phyloP scores from a whole-genome alignment of 2,888 invertebrate species.

The Camponotus fellah region DNA sequence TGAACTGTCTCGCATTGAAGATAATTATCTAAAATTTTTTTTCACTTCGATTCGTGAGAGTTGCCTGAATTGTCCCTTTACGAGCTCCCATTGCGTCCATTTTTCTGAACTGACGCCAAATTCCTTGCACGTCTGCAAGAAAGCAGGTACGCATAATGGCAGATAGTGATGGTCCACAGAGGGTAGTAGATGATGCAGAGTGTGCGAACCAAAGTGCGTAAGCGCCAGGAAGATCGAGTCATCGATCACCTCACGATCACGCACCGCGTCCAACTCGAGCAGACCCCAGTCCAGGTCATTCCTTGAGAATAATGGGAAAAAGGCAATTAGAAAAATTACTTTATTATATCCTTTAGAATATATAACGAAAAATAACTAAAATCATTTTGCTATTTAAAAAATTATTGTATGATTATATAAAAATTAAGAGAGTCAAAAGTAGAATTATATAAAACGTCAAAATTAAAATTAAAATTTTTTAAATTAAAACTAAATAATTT shows the following conservation, averaged over 20 bases:
- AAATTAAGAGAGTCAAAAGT: not conserved
- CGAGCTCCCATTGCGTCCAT: constrained; percentile 87
- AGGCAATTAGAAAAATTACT: not conserved
- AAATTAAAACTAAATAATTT: no score
- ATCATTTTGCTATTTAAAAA: not conserved
- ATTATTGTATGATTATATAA: not conserved
- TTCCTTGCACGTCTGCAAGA: constrained; percentile 89
- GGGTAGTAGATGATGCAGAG: constrained; percentile 93
- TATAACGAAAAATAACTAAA: not conserved
- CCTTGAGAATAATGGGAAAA: constrained; percentile 81
- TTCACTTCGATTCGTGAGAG: constrained; percentile 86
- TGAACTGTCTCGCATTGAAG: no score
- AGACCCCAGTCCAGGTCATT: constrained; percentile 91
- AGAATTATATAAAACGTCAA: not conserved
- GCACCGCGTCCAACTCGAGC: constrained; percentile 91
- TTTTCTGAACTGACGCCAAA: constrained; percentile 86
- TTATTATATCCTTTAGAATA: not conserved
- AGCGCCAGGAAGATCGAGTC: constrained; percentile 90
- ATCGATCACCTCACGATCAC: constrained; percentile 90
- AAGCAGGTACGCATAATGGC: constrained; percentile 89
- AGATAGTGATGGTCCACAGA: constrained; percentile 92
- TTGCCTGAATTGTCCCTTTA: constrained; percentile 90
- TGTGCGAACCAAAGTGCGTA: constrained; percentile 92
- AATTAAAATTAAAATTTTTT: not conserved
- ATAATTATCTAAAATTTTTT: constrained; percentile 65